These are phyloP conservation scores for Oscheius sp. DNA, from an alignment of 2,888 invertebrate genomes.

Conservation along the genomic window DNA sequence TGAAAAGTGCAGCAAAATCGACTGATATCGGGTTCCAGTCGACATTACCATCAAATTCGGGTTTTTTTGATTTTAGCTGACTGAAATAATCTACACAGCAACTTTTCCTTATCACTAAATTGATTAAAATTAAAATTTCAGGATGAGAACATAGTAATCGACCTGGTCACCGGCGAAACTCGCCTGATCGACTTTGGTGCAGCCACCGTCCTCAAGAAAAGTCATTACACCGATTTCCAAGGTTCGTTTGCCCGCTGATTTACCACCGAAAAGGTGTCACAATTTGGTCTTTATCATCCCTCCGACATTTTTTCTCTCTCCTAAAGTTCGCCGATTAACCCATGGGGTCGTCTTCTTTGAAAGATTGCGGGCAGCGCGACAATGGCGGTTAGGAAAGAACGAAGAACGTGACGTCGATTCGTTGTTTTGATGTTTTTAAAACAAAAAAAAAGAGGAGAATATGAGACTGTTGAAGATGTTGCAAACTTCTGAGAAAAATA, in stretches of 20 bases:
- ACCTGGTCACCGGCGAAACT: conserved; percentile 66
- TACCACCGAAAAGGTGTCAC: no score
- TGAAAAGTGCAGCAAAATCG: no score
- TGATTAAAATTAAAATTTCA: conserved; percentile 38
- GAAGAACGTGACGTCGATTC: conserved; percentile 28
- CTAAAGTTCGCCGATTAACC: conserved; percentile 15
- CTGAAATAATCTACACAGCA: no score
- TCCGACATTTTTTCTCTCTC: neutral
- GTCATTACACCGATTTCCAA: conserved; percentile 70
- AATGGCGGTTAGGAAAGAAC: conserved; percentile 10
- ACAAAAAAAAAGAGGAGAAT: no score
- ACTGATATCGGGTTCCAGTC: no score
- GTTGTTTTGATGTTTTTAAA: conserved; percentile 19
- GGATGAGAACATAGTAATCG: conserved; percentile 71
- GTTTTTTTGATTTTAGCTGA: no score
- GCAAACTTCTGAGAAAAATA: neutral
- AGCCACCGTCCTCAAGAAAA: conserved; percentile 66
- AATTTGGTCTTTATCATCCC: no score
- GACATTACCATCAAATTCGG: no score
- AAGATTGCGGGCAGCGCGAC: conserved; percentile 12
- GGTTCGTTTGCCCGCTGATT: conserved; percentile 26
- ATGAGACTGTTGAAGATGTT: neutral
- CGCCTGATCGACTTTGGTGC: conserved; percentile 71
- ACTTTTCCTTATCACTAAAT: no score
- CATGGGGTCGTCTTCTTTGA: conserved; percentile 9